These are phyloP conservation scores for Diaphora mendica DNA, from an alignment of 2,888 invertebrate genomes.

Conservation along the genomic window DNA sequence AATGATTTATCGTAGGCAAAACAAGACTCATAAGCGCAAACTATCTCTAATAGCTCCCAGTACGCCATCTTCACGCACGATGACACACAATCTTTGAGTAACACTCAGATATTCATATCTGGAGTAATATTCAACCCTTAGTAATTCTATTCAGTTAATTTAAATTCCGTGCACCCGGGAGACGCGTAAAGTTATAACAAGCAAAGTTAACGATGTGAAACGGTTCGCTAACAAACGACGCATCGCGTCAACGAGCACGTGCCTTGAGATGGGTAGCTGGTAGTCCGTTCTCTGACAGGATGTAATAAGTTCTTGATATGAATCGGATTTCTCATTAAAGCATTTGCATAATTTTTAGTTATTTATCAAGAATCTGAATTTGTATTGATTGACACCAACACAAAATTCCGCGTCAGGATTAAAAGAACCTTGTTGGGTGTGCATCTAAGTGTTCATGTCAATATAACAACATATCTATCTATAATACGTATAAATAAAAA, in stretches of 20 bases:
- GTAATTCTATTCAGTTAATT: conserved; percentile 70
- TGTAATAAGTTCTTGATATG: conserved; percentile 52
- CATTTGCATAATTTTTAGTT: conserved; percentile 40
- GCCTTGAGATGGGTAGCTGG: conserved; percentile 42
- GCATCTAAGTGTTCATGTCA: neutral
- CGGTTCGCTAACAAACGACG: conserved; percentile 64
- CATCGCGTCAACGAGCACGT: conserved; percentile 61
- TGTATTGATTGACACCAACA: neutral
- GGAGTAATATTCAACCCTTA: conserved; percentile 58
- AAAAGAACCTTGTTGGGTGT: neutral
- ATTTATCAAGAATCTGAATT: neutral
- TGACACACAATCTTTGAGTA: conserved; percentile 53
- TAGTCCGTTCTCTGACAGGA: conserved; percentile 39
- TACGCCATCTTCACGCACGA: conserved; percentile 40
- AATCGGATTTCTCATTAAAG: conserved; percentile 44
- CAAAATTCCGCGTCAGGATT: neutral
- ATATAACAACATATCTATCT: neutral
- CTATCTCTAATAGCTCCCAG: conserved; percentile 17
- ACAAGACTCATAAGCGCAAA: conserved; percentile 15
- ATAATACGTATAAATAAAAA: no score
- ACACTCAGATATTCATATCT: conserved; percentile 48
- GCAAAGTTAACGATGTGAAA: conserved; percentile 79
- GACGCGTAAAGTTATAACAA: conserved; percentile 79
- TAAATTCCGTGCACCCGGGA: conserved; percentile 71
- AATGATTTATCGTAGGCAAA: neutral